Conservation (phyloP, 92 coral and sea anemone genomes). For the Porites rus region DNA sequence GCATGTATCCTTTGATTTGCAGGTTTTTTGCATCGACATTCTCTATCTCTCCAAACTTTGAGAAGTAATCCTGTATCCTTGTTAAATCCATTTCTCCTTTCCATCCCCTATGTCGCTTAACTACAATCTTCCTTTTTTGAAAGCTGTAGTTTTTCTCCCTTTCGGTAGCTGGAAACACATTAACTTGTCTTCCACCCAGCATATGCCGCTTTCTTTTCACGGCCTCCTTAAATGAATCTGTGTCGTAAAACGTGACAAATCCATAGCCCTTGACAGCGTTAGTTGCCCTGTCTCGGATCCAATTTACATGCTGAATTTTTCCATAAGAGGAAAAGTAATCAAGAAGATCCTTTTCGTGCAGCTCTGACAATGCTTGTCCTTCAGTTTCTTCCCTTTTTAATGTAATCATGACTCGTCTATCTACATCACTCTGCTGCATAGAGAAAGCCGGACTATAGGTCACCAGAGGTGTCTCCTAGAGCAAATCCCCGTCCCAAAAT, state of each 20-base stretch:
- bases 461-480: too few relatives aligned
- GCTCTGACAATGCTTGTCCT: background rate
- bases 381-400: background rate
- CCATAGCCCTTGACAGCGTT: conserved; percentile 6
- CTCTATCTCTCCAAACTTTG: conserved; percentile 6
- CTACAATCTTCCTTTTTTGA: conserved; percentile 25
- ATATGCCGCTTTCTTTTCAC: background rate
- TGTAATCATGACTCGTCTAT: conserved; percentile 7
- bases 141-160: background rate
- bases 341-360: conserved; percentile 11
- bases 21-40: background rate
- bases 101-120: background rate
- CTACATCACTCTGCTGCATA: background rate
- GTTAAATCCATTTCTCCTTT: background rate
- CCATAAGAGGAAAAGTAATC: conserved; percentile 22
- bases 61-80: conserved; percentile 11
- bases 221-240: conserved; percentile 1
- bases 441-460: background rate
- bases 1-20: background rate
- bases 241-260: background rate
- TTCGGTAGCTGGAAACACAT: conserved; percentile 23
- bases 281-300: conserved; percentile 6
- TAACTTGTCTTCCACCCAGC: background rate
- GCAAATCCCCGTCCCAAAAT: too few relatives aligned
- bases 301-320: background rate